These are phyloP conservation scores for Tethya wilhelma DNA, from an alignment of 37 sponge, comb jelly and placozoan genomes.

Conservation along the genomic window DNA sequence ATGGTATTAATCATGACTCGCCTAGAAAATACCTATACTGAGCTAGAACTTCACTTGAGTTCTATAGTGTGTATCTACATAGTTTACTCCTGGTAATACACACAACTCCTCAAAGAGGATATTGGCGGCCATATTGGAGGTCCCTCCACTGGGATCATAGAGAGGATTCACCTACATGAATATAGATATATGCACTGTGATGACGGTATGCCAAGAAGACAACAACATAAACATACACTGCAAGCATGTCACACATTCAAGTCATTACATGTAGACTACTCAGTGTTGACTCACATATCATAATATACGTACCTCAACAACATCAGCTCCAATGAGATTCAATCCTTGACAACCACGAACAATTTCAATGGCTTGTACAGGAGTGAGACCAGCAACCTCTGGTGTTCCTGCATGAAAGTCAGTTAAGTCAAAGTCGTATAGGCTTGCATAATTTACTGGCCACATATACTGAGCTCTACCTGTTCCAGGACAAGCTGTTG, in stretches of 20 bases:
- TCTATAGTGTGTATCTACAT: slow-evolving; percentile 19
- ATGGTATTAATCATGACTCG: too few species aligned
- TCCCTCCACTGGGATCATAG: slow-evolving; percentile 63
- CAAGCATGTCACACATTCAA: too few species aligned
- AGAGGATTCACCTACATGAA: slow-evolving; percentile 66
- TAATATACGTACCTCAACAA: slow-evolving; percentile 87
- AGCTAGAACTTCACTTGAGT: too few species aligned
- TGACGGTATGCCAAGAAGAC: too few species aligned
- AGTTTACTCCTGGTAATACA: slow-evolving; percentile 75
- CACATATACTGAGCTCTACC: too few species aligned
- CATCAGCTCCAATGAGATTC: slow-evolving; percentile 76
- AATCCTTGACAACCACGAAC: slow-evolving; percentile 63
- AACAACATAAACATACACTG: too few species aligned
- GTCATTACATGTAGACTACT: too few species aligned
- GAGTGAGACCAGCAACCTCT: slow-evolving; percentile 77
- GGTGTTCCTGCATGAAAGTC: slow-evolving; percentile 60
- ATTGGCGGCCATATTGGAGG: slow-evolving; percentile 68
- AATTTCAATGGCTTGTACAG: slow-evolving; percentile 65
- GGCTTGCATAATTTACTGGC: too few species aligned
- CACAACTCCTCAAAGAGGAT: slow-evolving; percentile 84
- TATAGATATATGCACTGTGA: too few species aligned
- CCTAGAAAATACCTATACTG: too few species aligned
- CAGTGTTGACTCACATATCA: too few species aligned
- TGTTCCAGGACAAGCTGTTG: slow-evolving; percentile 74
- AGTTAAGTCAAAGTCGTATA: neutral